These are phyloP conservation scores for Candoia aspera DNA, from an alignment of 2,113 vertebrate species.

Conservation along the genomic window DNA sequence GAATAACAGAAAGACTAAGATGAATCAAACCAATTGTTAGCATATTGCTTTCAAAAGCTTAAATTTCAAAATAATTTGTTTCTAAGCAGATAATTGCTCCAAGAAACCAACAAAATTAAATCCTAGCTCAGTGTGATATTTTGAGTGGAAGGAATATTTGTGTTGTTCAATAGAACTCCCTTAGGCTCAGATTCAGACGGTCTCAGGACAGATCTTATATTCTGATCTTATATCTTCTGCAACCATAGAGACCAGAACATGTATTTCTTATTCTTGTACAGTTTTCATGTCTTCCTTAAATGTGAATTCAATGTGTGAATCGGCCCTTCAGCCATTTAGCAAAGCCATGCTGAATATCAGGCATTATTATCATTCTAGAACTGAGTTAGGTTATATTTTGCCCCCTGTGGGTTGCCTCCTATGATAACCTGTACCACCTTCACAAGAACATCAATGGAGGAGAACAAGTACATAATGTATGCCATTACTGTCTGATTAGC, in stretches of 20 bases:
- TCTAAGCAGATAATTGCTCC: not conserved
- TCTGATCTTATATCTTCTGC: not conserved
- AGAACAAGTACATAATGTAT: not conserved
- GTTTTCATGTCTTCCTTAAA: not conserved
- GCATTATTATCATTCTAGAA: not conserved
- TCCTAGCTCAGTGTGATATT: not conserved
- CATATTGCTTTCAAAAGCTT: not conserved
- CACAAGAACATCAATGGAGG: not conserved
- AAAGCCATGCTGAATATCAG: not conserved
- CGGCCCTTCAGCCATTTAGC: not conserved
- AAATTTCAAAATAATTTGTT: conserved; percentile 6
- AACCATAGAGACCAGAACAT: not conserved
- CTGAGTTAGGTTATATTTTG: not conserved
- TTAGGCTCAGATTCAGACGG: not conserved
- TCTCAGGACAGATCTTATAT: not conserved
- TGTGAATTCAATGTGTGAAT: not conserved
- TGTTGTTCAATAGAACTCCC: not conserved
- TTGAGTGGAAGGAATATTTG: not conserved
- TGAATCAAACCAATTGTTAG: not conserved
- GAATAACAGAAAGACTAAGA: not conserved
- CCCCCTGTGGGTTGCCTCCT: not conserved
- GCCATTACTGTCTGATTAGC: not conserved
- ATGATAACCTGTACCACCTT: not conserved
- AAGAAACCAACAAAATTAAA: conserved; percentile 8
- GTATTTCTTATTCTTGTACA: not conserved